These are phyloP conservation scores for Eudemis profundana DNA, from an alignment of 2,888 invertebrate genomes.

Conservation along the genomic window DNA sequence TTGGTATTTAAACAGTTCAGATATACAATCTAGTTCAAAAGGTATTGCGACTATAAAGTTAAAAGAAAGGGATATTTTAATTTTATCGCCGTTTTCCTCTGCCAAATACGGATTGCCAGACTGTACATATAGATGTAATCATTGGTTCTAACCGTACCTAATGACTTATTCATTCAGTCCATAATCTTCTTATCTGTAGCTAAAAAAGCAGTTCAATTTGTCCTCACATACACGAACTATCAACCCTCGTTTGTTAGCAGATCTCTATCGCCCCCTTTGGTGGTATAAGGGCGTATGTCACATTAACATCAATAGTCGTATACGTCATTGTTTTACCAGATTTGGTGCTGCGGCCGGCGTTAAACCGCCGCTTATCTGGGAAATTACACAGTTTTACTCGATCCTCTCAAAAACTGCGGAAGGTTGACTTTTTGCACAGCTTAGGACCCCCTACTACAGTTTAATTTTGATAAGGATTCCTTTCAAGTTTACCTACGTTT, in stretches of 20 bases:
- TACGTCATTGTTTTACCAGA: background rate
- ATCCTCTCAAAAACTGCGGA: constrained; percentile 72
- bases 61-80: no score
- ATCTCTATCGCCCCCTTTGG: constrained; percentile 62
- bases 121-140: no score
- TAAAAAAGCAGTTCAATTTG: constrained; percentile 53
- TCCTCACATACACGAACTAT: constrained; percentile 49
- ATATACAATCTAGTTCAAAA: no score
- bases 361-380: constrained; percentile 74
- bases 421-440: constrained; percentile 66
- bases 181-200: constrained; percentile 49
- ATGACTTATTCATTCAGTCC: constrained; percentile 47
- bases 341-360: constrained; percentile 49
- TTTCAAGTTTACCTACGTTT: no score
- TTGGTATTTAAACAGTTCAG: no score
- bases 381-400: constrained; percentile 78
- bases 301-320: background rate
- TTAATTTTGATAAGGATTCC: constrained; percentile 4
- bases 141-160: constrained; percentile 10
- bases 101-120: no score
- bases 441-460: constrained; percentile 61
- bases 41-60: no score
- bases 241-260: constrained; percentile 60
- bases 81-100: no score
- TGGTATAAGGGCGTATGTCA: background rate